A percentile compares a stretch with the other conserved stretches of the same genome.
Evolutionary conservation across 2,113 vertebrate genomes (phyloP).

Genomic region (Aptenodytes patagonicus): DNA sequence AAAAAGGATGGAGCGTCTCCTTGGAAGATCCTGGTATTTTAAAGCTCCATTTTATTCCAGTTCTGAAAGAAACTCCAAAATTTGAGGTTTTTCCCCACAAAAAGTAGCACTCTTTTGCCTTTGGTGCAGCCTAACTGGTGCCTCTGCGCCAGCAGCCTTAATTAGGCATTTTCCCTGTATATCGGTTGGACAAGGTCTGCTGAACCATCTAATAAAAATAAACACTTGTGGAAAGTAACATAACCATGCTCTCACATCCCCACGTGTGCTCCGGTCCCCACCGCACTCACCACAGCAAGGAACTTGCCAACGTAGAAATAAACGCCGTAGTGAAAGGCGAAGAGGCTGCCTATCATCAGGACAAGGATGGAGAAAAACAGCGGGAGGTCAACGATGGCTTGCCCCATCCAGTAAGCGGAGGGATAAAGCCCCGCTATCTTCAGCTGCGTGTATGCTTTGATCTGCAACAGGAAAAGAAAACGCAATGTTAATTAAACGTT

Average conservation of each 20-base stretch:
- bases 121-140: neutral
- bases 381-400: conserved; percentile 86
- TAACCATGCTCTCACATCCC: fast-evolving
- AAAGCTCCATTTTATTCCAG: neutral
- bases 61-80: neutral
- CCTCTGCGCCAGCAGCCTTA: neutral
- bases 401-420: conserved; percentile 94
- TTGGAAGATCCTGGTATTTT: neutral
- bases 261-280: fast-evolving
- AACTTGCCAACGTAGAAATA: conserved; percentile 84
- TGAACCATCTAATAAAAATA: neutral
- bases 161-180: fast-evolving
- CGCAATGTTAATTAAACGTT: fast-evolving
- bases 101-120: neutral
- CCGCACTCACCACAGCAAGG: conserved; percentile 83
- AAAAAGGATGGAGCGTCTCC: neutral
- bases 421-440: conserved; percentile 92
- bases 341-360: conserved; percentile 86
- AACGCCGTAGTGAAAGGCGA: conserved; percentile 85
- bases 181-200: fast-evolving
- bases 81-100: fast-evolving
- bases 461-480: conserved; percentile 64
- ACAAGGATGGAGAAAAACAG: conserved; percentile 86
- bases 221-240: fast-evolving
- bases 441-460: conserved; percentile 90